Evolutionary conservation across 2,888 invertebrate genomes (phyloP).

Genomic region (Imbricaverruca yamaguchii): DNA sequence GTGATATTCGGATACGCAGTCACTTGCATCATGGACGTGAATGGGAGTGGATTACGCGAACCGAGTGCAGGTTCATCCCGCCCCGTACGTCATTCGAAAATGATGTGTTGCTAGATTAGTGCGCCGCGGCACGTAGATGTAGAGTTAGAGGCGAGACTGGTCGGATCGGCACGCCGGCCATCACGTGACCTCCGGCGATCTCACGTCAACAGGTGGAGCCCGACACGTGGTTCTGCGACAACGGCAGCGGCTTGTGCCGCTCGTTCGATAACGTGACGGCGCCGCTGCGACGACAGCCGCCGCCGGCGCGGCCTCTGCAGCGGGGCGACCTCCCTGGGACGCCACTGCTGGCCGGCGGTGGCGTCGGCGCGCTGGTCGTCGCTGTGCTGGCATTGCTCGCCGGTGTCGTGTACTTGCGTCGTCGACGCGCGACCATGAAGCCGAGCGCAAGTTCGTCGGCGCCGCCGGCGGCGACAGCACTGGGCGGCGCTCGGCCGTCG

Average conservation of each 20-base stretch:
- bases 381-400: not conserved
- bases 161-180: too few relatives aligned
- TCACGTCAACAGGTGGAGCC: not conserved
- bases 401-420: not conserved
- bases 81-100: too few relatives aligned
- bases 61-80: too few relatives aligned
- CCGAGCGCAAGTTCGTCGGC: not conserved
- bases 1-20: too few relatives aligned
- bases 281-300: not conserved
- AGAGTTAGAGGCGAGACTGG: too few relatives aligned
- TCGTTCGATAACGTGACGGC: too few relatives aligned
- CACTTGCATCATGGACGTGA: too few relatives aligned
- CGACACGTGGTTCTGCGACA: not conserved
- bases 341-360: not conserved
- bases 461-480: not conserved
- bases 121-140: too few relatives aligned
- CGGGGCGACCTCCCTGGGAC: not conserved
- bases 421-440: not conserved
- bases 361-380: not conserved
- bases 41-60: too few relatives aligned
- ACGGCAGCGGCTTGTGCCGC: not conserved
- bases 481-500: not conserved
- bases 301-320: not conserved
- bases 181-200: too few relatives aligned
- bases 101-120: too few relatives aligned